Percentiles rank a stretch among this genome's conserved stretches.
phyloP scores from a whole-genome alignment of 2,113 vertebrate species.

The Gorsachius goisagi region DNA sequence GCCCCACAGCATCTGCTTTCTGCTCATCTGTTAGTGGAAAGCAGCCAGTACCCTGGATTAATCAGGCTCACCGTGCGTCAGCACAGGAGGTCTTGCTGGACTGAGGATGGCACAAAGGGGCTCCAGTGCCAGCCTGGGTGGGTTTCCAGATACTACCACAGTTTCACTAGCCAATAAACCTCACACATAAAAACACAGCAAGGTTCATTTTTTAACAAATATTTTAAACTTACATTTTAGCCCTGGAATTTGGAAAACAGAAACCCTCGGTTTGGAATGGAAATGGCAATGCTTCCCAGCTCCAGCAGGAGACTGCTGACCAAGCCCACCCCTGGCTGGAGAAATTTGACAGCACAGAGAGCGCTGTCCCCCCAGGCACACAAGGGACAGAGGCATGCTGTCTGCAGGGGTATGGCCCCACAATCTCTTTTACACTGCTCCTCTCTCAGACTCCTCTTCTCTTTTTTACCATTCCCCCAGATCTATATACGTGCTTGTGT shows the following conservation, averaged over 20 bases:
- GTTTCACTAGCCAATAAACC: not conserved
- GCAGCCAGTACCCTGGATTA: not conserved
- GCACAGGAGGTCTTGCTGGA: not conserved
- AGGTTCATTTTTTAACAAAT: not conserved
- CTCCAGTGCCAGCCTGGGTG: not conserved
- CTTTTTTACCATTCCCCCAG: not conserved
- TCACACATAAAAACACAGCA: not conserved
- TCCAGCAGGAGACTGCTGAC: not conserved
- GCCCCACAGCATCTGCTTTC: not conserved
- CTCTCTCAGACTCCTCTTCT: not conserved
- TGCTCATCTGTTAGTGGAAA: not conserved
- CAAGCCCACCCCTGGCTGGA: not conserved
- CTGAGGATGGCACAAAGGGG: fast-evolving
- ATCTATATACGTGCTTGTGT: not conserved
- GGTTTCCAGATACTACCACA: not conserved
- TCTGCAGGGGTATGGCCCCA: not conserved
- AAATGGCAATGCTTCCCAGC: not conserved
- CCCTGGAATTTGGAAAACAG: not conserved
- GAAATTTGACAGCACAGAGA: not conserved
- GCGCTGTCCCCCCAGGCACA: fast-evolving
- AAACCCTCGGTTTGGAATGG: not conserved
- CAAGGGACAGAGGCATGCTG: not conserved
- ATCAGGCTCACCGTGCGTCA: not conserved
- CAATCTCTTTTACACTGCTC: not conserved
- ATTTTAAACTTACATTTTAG: not conserved